Evolutionary conservation across 2,888 invertebrate genomes (phyloP), one percentile per base, ranked within the genome.

Genomic region (Pemphredon lugubris): DNA sequence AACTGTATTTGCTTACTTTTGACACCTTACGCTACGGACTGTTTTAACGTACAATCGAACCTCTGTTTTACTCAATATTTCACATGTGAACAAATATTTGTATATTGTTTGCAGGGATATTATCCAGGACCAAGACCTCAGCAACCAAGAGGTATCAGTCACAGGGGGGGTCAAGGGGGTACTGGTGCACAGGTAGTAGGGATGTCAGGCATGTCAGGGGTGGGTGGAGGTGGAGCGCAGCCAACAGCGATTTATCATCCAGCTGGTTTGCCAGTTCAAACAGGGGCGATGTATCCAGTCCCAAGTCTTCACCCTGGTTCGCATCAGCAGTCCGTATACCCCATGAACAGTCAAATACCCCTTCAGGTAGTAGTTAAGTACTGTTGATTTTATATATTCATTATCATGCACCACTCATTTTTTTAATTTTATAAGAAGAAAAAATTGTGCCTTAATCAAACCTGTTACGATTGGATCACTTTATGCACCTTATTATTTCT

Each of bases 161-260:
- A 89, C 63, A 84, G 89, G 71, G 81, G 81, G 39, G 83, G 82
- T 50, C 88, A 87, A 61, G 85, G 85, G 2, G 80, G 84, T 21
- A 82, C 83, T 7, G 83, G 82, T 21, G 84, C 86, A 66, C 85
- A 86, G 21, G 86, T 88, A 6, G 84, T 85, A 16, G 85, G 88
- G 64, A 81, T 84, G 65, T 81, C 84, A 16, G 85, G 88, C 63
- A 81, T 84, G 65, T 81, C 84, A 7, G 85, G 86, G 0, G 83
- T 85, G 23, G 83, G 81, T 39, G 84, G 84, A 44, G 81, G 85
- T 39, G 86, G 86, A 42, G 88, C 88, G 54, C 83, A 87, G 45
- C 81, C 86, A 39, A 77, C 87, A 58, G 78, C 83, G 42, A 61
- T 85, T 37, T 89, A 86, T 76, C 87, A 85, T 67, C 82, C 81